phyloP scores from a whole-genome alignment of 2,113 vertebrate species.

The Myiagra hebetior region DNA sequence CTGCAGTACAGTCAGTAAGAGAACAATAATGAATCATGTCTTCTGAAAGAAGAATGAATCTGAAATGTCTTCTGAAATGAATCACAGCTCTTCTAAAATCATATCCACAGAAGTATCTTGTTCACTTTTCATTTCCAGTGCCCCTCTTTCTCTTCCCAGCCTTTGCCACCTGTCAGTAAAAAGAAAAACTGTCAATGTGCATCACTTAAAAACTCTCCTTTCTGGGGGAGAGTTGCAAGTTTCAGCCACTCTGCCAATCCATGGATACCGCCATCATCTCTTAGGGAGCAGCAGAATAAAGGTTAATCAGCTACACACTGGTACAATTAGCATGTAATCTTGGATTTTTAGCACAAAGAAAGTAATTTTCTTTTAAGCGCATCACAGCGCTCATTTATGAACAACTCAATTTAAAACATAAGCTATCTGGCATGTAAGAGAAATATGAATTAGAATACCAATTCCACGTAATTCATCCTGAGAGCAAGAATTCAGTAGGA shows the following conservation, averaged over 20 bases:
- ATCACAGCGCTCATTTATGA: neutral
- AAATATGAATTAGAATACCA: neutral
- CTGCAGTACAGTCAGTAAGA: neutral
- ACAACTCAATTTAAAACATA: neutral
- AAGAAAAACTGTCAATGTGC: neutral
- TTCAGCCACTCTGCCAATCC: neutral
- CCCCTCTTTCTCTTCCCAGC: neutral
- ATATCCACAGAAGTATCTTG: fast-evolving
- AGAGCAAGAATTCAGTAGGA: neutral
- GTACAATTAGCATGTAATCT: neutral
- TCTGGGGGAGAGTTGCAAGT: neutral
- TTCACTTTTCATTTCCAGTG: neutral
- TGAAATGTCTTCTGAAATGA: neutral
- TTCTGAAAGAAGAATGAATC: neutral
- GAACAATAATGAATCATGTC: neutral
- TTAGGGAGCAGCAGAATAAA: neutral
- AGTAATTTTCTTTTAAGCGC: neutral
- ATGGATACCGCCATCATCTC: neutral
- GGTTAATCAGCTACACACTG: neutral
- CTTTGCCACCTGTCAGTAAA: neutral
- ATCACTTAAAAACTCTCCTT: neutral
- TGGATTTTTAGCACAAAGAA: neutral
- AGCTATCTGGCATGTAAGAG: neutral
- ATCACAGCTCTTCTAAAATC: neutral
- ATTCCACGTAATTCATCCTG: neutral